A percentile compares a stretch with the other conserved stretches of the same genome.
phyloP scores from a whole-genome alignment of 2,888 invertebrate genomes.

The Amphimallon solstitiale region DNA sequence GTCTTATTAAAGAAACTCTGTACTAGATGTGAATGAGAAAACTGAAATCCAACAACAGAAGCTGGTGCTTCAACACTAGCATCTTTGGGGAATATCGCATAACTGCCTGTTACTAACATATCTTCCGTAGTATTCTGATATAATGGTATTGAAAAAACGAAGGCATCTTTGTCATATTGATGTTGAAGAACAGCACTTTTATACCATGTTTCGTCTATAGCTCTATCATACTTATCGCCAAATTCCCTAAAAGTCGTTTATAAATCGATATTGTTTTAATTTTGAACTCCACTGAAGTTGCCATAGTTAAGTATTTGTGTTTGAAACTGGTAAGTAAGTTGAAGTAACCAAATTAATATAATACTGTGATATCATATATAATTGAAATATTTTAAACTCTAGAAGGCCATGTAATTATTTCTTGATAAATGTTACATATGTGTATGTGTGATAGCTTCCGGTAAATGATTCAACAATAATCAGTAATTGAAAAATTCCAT shows the following conservation, averaged over 20 bases:
- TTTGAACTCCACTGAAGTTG: too few species aligned
- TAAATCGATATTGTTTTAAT: not conserved
- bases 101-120: constrained; percentile 80
- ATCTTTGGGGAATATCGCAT: constrained; percentile 85
- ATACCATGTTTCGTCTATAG: constrained; percentile 93
- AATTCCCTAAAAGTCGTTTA: constrained; percentile 69
- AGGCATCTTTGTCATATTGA: constrained; percentile 77
- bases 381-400: too few species aligned
- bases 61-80: constrained; percentile 82
- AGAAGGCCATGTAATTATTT: too few species aligned
- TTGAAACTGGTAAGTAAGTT: too few species aligned
- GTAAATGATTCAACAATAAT: too few species aligned
- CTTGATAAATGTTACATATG: too few species aligned
- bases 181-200: constrained; percentile 89
- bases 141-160: constrained; percentile 82
- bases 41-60: constrained; percentile 89
- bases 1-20: constrained; percentile 78
- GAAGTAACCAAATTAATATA: too few species aligned
- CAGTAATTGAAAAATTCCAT: too few species aligned
- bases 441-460: too few species aligned
- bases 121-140: constrained; percentile 64
- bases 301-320: too few species aligned
- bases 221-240: constrained; percentile 77
- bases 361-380: too few species aligned
- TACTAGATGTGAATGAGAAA: constrained; percentile 76